phyloP scores from a whole-genome alignment of 1,140 invertebrate species.

The Parasteatoda tepidariorum region DNA sequence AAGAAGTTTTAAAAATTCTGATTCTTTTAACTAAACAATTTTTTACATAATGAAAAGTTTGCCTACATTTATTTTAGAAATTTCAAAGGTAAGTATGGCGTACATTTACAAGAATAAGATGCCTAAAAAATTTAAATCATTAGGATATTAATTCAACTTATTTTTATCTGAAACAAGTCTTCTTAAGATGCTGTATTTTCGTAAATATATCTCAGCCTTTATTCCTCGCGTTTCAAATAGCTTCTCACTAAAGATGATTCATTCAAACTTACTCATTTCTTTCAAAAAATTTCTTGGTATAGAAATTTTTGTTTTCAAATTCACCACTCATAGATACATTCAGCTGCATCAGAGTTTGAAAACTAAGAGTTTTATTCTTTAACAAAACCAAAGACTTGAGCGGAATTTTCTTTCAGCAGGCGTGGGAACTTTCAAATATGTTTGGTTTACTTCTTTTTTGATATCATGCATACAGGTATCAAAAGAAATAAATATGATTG shows the following conservation, averaged over 20 bases:
- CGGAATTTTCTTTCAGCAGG: conserved; percentile 9
- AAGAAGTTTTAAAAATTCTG: no score
- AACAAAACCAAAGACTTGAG: not conserved
- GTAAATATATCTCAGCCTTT: no score
- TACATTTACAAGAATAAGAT: no score
- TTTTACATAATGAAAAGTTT: no score
- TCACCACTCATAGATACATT: conserved; percentile 4
- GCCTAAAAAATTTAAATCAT: no score
- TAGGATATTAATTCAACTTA: no score
- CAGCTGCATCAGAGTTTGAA: conserved; percentile 4
- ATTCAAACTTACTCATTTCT: not conserved
- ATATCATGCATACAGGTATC: not conserved
- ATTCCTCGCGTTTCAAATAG: no score
- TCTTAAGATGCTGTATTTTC: no score
- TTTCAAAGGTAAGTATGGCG: no score
- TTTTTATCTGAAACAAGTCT: no score
- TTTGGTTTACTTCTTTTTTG: not conserved
- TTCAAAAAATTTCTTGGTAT: not conserved
- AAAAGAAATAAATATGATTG: not conserved
- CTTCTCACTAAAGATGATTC: not conserved
- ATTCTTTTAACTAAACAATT: no score
- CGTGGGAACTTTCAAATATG: conserved; percentile 22
- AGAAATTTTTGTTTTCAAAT: conserved; percentile 4
- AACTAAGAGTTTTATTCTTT: not conserved
- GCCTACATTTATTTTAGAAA: no score